Evolutionary conservation across 2,113 vertebrate genomes (phyloP).

Genomic region (Centropristis striata): DNA sequence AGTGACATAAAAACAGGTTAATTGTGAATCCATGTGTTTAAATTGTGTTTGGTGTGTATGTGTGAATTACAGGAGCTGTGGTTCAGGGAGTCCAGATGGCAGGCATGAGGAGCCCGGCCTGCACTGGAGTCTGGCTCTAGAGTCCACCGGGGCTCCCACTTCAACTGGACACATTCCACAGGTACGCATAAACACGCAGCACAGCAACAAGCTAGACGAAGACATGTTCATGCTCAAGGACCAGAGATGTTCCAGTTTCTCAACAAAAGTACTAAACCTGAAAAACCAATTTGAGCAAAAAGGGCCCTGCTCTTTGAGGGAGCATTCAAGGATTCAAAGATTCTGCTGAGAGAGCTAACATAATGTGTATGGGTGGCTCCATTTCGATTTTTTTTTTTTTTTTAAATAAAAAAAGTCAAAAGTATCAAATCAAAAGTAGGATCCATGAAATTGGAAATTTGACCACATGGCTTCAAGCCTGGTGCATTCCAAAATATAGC

Average conservation of each 20-base stretch:
- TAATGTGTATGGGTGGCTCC: too few relatives aligned
- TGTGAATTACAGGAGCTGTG: constrained; percentile 73
- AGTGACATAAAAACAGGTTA: not conserved
- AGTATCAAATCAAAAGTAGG: too few relatives aligned
- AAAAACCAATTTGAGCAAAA: not conserved
- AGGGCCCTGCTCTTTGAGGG: not conserved
- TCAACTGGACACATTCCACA: constrained; percentile 88
- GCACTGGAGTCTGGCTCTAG: constrained; percentile 85
- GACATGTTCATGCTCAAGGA: not conserved
- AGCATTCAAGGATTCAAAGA: not conserved
- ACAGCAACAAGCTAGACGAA: constrained; percentile 3
- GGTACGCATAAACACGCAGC: constrained; percentile 70
- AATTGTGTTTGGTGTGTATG: constrained; percentile 26
- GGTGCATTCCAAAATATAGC: too few relatives aligned
- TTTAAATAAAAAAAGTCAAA: too few relatives aligned
- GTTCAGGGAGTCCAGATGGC: constrained; percentile 85
- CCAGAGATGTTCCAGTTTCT: not conserved
- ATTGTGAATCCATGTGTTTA: not conserved
- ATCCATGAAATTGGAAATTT: too few relatives aligned
- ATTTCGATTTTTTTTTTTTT: too few relatives aligned
- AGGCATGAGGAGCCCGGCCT: constrained; percentile 83
- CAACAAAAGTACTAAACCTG: not conserved
- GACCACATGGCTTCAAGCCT: too few relatives aligned
- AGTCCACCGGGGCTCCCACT: constrained; percentile 84
- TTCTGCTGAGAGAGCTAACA: not conserved